phyloP scores from a whole-genome alignment of 2,888 invertebrate species.

The Catonia carolina region DNA sequence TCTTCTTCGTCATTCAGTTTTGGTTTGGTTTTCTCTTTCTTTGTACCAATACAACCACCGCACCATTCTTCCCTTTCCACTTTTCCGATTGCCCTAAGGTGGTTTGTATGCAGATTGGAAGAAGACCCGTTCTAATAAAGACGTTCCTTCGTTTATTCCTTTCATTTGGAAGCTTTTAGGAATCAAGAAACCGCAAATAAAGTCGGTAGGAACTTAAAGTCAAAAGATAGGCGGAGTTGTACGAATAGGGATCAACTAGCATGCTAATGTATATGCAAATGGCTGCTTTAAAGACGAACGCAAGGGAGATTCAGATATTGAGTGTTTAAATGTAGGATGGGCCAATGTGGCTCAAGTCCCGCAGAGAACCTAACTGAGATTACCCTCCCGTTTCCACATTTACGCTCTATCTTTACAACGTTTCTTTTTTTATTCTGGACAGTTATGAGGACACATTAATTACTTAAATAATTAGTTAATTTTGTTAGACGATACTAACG shows the following conservation, averaged over 20 bases:
- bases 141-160: slow-evolving; percentile 34
- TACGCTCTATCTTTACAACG: too few species aligned
- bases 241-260: slow-evolving; percentile 35
- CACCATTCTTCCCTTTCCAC: too few species aligned
- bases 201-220: slow-evolving; percentile 27
- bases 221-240: slow-evolving; percentile 4
- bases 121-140: slow-evolving; percentile 28
- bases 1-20: too few species aligned
- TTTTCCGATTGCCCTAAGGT: neutral
- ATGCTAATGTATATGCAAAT: slow-evolving; percentile 35
- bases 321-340: slow-evolving; percentile 38
- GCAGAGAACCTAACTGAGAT: too few species aligned
- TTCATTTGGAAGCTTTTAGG: slow-evolving; percentile 32
- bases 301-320: slow-evolving; percentile 17
- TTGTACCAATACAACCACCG: too few species aligned
- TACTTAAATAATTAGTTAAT: too few species aligned
- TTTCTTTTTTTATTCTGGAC: too few species aligned
- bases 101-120: slow-evolving; percentile 32
- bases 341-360: too few species aligned
- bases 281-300: slow-evolving; percentile 12
- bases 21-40: too few species aligned
- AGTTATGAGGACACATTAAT: too few species aligned
- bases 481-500: too few species aligned
- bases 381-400: too few species aligned
- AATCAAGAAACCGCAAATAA: slow-evolving; percentile 36